Evolutionary conservation across 1,140 invertebrate genomes (phyloP).

Genomic region (Drosophila tropicalis): DNA sequence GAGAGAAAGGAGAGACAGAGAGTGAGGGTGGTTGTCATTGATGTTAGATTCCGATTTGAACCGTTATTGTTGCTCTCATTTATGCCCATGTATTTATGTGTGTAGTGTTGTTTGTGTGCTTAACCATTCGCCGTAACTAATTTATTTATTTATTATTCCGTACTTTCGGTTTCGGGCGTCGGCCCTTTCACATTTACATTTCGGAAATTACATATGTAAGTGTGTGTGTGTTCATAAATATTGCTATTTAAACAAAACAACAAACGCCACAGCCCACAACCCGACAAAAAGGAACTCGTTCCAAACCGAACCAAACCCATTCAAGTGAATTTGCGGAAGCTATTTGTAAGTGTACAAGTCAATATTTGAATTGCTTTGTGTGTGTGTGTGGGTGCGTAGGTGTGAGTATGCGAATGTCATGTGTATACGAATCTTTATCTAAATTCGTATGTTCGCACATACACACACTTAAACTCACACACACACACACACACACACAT

Average conservation of each 20-base stretch:
- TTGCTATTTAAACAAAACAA: conserved; percentile 35
- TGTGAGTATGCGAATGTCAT: conserved; percentile 22
- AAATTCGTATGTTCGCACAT: conserved; percentile 16
- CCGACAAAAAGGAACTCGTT: conserved; percentile 20
- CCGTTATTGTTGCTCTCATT: conserved; percentile 22
- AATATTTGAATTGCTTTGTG: conserved; percentile 54
- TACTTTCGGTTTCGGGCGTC: conserved; percentile 19
- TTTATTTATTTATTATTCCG: conserved; percentile 39
- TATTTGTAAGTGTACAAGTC: conserved; percentile 63
- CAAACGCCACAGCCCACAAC: conserved; percentile 11
- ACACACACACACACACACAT: background rate
- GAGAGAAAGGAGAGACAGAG: background rate
- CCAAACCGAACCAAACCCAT: conserved; percentile 35
- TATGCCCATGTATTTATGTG: background rate
- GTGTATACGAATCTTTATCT: conserved; percentile 17
- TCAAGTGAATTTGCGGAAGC: conserved; percentile 65
- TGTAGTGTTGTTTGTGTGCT: conserved; percentile 15
- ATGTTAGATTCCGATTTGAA: background rate
- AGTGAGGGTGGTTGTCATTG: conserved; percentile 6
- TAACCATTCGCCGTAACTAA: conserved; percentile 29
- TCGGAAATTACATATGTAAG: conserved; percentile 23
- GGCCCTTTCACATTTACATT: background rate
- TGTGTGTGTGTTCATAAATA: conserved; percentile 32
- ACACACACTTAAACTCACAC: background rate
- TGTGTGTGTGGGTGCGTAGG: conserved; percentile 25